phyloP scores from a whole-genome alignment of 2,888 invertebrate species.

The Acronicta psi region DNA sequence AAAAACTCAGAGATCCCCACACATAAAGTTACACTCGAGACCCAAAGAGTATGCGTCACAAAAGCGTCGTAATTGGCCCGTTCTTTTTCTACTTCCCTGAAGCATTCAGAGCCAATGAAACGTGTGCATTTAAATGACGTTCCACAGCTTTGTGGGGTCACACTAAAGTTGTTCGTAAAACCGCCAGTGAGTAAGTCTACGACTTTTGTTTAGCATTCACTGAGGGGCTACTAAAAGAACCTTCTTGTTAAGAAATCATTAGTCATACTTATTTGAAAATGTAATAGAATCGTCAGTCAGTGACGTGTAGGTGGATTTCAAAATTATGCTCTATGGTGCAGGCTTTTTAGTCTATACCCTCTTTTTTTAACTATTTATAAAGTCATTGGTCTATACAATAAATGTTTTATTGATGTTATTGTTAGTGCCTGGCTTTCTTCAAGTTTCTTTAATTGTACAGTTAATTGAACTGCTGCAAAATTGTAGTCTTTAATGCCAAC shows the following conservation, averaged over 20 bases:
- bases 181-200: conserved; percentile 77
- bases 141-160: conserved; percentile 87
- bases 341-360: conserved; percentile 11
- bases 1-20: conserved; percentile 76
- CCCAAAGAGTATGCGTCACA: conserved; percentile 86
- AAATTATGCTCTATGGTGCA: conserved; percentile 26
- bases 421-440: conserved; percentile 10
- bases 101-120: conserved; percentile 89
- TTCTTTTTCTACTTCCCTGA: conserved; percentile 88
- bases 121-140: conserved; percentile 90
- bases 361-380: too few species aligned
- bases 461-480: conserved; percentile 12
- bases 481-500: background rate
- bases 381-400: conserved; percentile 20
- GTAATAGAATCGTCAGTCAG: conserved; percentile 54
- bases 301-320: conserved; percentile 35
- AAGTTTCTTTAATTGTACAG: conserved; percentile 6
- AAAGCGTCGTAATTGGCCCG: conserved; percentile 88
- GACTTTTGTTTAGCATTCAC: conserved; percentile 80
- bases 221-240: conserved; percentile 80
- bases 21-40: conserved; percentile 86
- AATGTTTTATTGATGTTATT: conserved; percentile 16
- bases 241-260: conserved; percentile 84
- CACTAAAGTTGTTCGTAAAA: conserved; percentile 86
- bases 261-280: conserved; percentile 83